Conservation (phyloP, 37 sponge, comb jelly and placozoan species). For the Haliclona indistincta region DNA sequence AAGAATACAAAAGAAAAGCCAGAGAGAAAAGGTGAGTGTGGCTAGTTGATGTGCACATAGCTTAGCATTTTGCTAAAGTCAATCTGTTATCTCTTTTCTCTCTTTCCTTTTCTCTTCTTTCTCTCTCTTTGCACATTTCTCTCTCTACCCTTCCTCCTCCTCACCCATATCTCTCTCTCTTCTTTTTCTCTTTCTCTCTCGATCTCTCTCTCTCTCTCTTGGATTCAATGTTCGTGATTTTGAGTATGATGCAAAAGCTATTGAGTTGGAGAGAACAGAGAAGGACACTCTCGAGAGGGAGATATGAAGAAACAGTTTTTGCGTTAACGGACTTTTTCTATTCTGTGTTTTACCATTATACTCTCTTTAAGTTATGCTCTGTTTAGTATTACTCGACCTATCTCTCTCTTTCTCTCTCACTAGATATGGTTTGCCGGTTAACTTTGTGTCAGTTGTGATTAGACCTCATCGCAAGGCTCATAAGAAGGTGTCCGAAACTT, state of each 20-base stretch:
- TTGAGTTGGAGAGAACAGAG: constrained; percentile 64
- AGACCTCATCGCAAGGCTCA: constrained; percentile 72
- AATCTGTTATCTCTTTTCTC: no score
- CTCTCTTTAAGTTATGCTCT: no score
- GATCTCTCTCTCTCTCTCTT: no score
- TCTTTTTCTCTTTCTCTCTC: no score
- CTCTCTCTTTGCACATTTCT: no score
- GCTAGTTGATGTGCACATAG: no score
- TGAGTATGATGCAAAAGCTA: constrained; percentile 73
- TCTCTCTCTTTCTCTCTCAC: background rate
- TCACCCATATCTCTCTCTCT: no score
- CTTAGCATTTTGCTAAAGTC: no score
- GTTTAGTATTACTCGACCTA: background rate
- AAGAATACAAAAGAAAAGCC: constrained; percentile 90
- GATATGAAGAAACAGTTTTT: constrained; percentile 81
- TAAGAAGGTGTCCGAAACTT: constrained; percentile 69
- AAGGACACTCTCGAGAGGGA: constrained; percentile 53
- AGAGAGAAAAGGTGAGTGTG: constrained; percentile 95
- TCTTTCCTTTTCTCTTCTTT: no score
- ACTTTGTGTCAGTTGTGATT: constrained; percentile 75
- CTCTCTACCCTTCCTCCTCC: no score
- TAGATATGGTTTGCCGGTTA: constrained; percentile 77
- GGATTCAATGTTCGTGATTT: constrained; percentile 95
- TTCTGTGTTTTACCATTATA: background rate
- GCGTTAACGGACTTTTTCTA: background rate